Evolutionary conservation across 2,113 vertebrate genomes (phyloP).

Genomic region (Esox niger): DNA sequence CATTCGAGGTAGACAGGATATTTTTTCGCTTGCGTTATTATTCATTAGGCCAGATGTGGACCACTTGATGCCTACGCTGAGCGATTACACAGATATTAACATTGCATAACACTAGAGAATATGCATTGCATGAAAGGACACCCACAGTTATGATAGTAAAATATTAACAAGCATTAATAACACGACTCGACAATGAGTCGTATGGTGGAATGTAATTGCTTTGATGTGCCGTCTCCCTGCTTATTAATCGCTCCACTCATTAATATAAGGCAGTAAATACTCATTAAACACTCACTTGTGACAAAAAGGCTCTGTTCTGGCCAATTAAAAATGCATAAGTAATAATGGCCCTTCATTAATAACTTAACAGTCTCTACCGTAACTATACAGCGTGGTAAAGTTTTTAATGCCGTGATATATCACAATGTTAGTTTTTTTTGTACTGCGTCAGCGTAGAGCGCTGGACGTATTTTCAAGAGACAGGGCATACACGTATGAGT

Average conservation of each 20-base stretch:
- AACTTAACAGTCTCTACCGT: slow-evolving; percentile 89
- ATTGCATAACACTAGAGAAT: slow-evolving; percentile 22
- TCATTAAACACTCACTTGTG: slow-evolving; percentile 92
- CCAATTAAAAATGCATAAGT: slow-evolving; percentile 95
- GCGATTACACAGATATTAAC: slow-evolving; percentile 5
- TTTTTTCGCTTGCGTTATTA: slow-evolving; percentile 23
- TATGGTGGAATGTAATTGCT: slow-evolving; percentile 81
- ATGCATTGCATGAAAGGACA: slow-evolving; percentile 25
- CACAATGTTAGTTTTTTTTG: slow-evolving; percentile 24
- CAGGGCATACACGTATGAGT: not conserved
- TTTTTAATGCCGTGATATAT: slow-evolving; percentile 29
- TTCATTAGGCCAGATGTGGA: slow-evolving; percentile 16
- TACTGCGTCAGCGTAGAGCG: not conserved
- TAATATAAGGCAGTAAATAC: slow-evolving; percentile 91
- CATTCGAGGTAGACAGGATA: slow-evolving; percentile 44
- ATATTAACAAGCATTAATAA: slow-evolving; percentile 32
- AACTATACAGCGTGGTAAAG: slow-evolving; percentile 42
- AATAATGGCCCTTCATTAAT: slow-evolving; percentile 97
- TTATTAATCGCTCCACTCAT: slow-evolving; percentile 85
- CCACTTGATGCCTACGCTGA: slow-evolving; percentile 3
- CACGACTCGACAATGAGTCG: slow-evolving; percentile 26
- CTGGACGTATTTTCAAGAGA: not conserved
- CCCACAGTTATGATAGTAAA: slow-evolving; percentile 30
- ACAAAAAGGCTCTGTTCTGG: slow-evolving; percentile 90
- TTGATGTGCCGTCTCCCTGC: slow-evolving; percentile 76